Base-by-base conservation (phyloP, 1,140 invertebrate species). In the Drosophila malerkotliana region DNA sequence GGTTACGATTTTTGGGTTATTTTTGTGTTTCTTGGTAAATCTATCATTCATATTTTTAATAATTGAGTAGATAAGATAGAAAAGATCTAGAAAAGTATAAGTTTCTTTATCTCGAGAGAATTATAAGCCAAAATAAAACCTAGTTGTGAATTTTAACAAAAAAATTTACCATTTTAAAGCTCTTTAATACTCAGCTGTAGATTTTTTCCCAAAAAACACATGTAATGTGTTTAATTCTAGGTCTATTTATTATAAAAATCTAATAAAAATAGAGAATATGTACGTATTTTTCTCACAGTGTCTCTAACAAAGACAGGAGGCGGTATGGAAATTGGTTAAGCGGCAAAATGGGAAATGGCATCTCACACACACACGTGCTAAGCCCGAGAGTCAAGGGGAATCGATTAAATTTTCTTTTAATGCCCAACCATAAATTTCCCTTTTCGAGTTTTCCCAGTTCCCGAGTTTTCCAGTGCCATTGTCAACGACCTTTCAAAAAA, bases 371-470 rank as follows among this genome's bases (percentile, higher is more conserved):
- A 84, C 81, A 83, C 77, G 72, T 79, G 77, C 77, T 72, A 53
- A 54, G 71, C 26, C 34, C 18, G 47, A 64, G 47, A 64, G 63
- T 58, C 72, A 73, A 44, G 48, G 24, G 59, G 68, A 87, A 84
- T 84, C 81, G 82, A 81, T 87, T 85, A 84, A 81, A 84, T 84
- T 84, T 37, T 80, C 63, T 66, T 80, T 74, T 84, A 85, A 87
- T 80, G 68, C 63, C 73, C 72, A 62, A 77, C 81, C 82, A 85
- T 84, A 87, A 85, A 87, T 84, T 84, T 81, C 64, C 77, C 18
- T 47, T 47, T 47, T 47, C 41, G 14, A 14, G 41, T 41, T 41
- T 41, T 3, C 39, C 39, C 12, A 34, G 9, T 44, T 44, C 15
- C 15, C 4, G 14, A 6, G 41, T 47, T 21, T 10, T 18, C 44